phyloP scores from a whole-genome alignment of 2,113 vertebrate species.

The Beaufortia kweichowensis region DNA sequence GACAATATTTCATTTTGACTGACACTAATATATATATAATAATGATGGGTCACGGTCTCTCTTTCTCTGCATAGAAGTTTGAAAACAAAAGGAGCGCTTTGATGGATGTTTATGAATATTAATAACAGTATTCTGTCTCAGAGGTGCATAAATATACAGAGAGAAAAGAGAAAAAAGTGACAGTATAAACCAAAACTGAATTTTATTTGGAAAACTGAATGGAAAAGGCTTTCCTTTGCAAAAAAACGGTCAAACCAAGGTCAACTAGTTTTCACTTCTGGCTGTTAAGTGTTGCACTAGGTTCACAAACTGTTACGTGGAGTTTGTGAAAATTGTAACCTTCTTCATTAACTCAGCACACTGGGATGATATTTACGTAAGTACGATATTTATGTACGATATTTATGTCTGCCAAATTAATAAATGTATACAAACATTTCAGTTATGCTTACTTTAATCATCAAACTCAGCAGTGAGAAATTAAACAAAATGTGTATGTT shows the following conservation, averaged over 20 bases:
- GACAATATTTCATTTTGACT: slow-evolving; percentile 10
- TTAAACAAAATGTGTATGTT: too few species aligned
- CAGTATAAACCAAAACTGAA: not conserved
- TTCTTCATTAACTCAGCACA: slow-evolving; percentile 20
- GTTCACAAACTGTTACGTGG: slow-evolving; percentile 15
- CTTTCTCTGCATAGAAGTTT: not conserved
- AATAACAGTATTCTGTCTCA: not conserved
- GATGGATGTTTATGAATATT: slow-evolving; percentile 15
- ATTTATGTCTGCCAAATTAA: too few species aligned
- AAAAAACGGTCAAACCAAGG: slow-evolving; percentile 11
- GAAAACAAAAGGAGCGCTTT: slow-evolving; percentile 3
- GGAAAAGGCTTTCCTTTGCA: not conserved
- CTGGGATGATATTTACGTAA: slow-evolving; percentile 16
- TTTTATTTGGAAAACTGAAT: not conserved
- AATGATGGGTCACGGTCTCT: not conserved
- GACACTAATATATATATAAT: slow-evolving; percentile 12
- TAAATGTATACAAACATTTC: too few species aligned
- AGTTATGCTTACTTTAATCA: too few species aligned
- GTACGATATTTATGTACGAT: too few species aligned
- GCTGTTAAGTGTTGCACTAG: slow-evolving; percentile 12
- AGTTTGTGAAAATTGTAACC: not conserved
- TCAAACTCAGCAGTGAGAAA: too few species aligned
- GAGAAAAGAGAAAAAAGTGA: not conserved
- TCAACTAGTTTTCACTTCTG: slow-evolving; percentile 17
- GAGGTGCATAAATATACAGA: not conserved